Evolutionary conservation across 2,113 vertebrate species (phyloP).

Genomic region (Mus pahari): DNA sequence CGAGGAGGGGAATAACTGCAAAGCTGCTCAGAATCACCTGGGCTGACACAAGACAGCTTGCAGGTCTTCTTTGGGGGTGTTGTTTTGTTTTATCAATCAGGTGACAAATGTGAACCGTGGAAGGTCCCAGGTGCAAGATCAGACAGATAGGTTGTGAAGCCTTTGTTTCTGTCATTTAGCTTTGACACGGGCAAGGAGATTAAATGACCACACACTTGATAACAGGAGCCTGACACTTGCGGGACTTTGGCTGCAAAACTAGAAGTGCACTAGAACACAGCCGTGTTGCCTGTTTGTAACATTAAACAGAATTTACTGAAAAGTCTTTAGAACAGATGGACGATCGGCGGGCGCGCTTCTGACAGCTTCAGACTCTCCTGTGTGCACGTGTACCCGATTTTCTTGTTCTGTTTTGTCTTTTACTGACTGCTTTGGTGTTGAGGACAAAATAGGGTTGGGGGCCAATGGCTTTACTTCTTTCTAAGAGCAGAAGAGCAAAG

Average conservation of each 20-base stretch:
- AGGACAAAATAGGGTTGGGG: background rate
- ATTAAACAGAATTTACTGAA: slow-evolving; percentile 19
- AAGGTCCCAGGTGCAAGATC: background rate
- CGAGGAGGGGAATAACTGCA: background rate
- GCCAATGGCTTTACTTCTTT: slow-evolving; percentile 23
- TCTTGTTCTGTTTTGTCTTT: background rate
- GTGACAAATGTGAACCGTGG: slow-evolving; percentile 40
- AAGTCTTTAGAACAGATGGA: background rate
- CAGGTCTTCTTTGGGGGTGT: background rate
- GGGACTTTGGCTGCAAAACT: slow-evolving; percentile 40
- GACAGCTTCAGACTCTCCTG: background rate
- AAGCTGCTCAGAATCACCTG: background rate
- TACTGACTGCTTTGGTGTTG: slow-evolving; percentile 6
- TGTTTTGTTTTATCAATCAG: background rate
- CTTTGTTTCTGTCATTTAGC: slow-evolving; percentile 9
- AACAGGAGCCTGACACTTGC: background rate
- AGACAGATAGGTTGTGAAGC: background rate
- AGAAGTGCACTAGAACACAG: background rate
- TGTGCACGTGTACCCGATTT: background rate
- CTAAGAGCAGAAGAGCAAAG: background rate
- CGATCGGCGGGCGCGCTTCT: slow-evolving; percentile 24
- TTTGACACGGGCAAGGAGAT: background rate
- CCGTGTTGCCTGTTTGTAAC: slow-evolving; percentile 8
- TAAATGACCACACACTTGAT: slow-evolving; percentile 13
- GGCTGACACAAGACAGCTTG: background rate